Base-by-base conservation (phyloP, 2,113 vertebrate species). In the Cinclus cinclus region DNA sequence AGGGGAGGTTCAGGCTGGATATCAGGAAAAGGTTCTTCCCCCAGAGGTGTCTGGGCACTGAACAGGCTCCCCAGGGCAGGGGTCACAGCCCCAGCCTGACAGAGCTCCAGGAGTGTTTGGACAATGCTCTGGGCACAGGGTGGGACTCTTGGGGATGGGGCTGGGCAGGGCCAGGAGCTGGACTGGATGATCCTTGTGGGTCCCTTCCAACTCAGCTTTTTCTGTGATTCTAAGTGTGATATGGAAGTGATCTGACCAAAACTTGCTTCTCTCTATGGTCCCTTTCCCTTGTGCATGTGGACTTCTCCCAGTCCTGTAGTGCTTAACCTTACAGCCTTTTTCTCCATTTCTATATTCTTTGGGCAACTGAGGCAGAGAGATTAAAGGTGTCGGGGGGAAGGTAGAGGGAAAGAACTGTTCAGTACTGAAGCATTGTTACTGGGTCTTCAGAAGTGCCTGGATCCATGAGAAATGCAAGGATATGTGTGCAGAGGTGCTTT, bases 161-260 rank as follows among this genome's bases (percentile, higher is more conserved):
- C 69, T 65, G 70, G 0, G 42, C 35, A 56, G 60, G 70, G 50
- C 8, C 83, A 58, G 60, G 24, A 21, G 42, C 4, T 75, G 52
- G 3, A 13, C 20, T 58, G 1, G 1, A 9, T 35, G 4, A 13
- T 17, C 16, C 31, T 17, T 42, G 31, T 3, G 24, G 2, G 16
- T 35, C 25, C 25, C 44, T 50, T 17, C 16, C 2, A 50, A 31
- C 25, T 50, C 44, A 35, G 2, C 10, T 4, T 16, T 1, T 31
- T 42, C 25, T 31, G 3, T 42, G 35, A 50, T 65, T 16, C 13
- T 37, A 87, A 33, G 3, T 55, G 41, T n/a, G 39, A 44, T 10
- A 64, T 19, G 15, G 41, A 77, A 89, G n/a, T 37, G 63, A 63
- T 46, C 13, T 49, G 49, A 2, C 19, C 31, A 74, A 49, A 10